phyloP scores from a whole-genome alignment of 2,888 invertebrate genomes.

The Drosophila atroscutellata region DNA sequence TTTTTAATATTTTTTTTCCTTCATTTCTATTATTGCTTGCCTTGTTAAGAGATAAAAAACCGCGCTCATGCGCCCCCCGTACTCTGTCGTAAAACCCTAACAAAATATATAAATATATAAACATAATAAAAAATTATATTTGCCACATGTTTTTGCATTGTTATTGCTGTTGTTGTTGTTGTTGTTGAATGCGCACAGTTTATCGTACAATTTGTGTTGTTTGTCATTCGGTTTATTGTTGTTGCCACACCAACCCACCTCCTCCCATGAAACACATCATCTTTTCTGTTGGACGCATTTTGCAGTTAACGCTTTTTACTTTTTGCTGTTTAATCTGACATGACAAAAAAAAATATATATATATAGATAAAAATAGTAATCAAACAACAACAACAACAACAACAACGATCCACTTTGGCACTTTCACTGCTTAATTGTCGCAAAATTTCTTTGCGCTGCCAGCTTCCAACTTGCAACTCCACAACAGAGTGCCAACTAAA shows the following conservation, averaged over 20 bases:
- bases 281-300: constrained; percentile 11
- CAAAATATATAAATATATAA: constrained; percentile 13
- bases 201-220: constrained; percentile 29
- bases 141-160: constrained; percentile 31
- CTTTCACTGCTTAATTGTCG: constrained; percentile 75
- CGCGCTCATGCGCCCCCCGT: background rate
- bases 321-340: constrained; percentile 24
- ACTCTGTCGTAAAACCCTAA: constrained; percentile 1
- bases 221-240: constrained; percentile 10
- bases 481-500: constrained; percentile 19
- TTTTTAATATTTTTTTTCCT: constrained; percentile 1
- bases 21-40: background rate
- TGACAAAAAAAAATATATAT: constrained; percentile 25
- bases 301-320: constrained; percentile 17
- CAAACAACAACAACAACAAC: constrained; percentile 19
- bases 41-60: constrained; percentile 17
- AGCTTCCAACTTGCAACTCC: constrained; percentile 26
- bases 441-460: constrained; percentile 63
- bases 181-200: constrained; percentile 21
- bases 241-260: too few species aligned
- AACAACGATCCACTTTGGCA: constrained; percentile 54
- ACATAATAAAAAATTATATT: constrained; percentile 35
- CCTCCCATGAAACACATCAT: background rate
- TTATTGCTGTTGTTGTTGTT: background rate
- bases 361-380: constrained; percentile 38